Conservation (phyloP, 2,888 invertebrate genomes). For the Parelbella ahira region DNA sequence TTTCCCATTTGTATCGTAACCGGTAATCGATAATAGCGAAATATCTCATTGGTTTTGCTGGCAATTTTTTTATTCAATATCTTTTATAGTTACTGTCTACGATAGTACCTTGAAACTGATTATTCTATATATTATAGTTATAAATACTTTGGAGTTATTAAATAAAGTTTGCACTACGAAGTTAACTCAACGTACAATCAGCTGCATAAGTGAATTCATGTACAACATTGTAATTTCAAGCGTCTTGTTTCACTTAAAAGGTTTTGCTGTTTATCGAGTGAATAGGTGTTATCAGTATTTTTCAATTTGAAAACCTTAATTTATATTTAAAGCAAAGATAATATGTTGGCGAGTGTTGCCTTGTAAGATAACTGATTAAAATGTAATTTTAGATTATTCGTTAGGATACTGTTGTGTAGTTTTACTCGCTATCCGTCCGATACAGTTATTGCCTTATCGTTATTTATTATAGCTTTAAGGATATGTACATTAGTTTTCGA, state of each 20-base stretch:
- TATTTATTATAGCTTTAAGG: constrained; percentile 64
- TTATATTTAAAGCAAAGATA: constrained; percentile 15
- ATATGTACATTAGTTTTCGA: constrained; percentile 13
- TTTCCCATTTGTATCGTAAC: constrained; percentile 3
- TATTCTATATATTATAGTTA: no score
- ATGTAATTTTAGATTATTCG: constrained; percentile 24
- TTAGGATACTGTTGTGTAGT: constrained; percentile 34
- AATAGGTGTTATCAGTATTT: constrained; percentile 15
- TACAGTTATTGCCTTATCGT: constrained; percentile 63
- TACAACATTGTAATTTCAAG: no score
- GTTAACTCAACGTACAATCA: constrained; percentile 2
- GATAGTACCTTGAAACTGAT: no score
- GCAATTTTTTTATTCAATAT: no score
- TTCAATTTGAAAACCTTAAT: constrained; percentile 6
- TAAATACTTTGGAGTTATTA: no score
- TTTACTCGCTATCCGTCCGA: constrained; percentile 61
- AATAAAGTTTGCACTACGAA: no score
- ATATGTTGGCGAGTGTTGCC: constrained; percentile 13
- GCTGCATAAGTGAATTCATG: no score
- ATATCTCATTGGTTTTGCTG: no score
- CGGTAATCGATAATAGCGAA: constrained; percentile 4
- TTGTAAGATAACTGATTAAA: constrained; percentile 22
- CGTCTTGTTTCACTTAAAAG: no score
- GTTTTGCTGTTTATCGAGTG: constrained; percentile 1
- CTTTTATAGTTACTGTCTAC: no score